phyloP scores from a whole-genome alignment of 2,888 invertebrate genomes.

The Tipula helvola region DNA sequence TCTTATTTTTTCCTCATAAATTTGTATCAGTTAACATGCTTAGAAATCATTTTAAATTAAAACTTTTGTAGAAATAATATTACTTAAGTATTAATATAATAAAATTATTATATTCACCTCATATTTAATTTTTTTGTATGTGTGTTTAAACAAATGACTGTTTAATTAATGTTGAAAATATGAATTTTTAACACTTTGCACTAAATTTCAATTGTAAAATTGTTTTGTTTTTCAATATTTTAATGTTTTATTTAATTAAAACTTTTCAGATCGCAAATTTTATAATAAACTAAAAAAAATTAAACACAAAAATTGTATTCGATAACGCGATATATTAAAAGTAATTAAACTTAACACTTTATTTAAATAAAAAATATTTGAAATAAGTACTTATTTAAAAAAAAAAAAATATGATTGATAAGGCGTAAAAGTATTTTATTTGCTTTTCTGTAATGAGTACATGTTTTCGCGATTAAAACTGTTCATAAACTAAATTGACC shows the following conservation, averaged over 20 bases:
- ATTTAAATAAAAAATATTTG: neutral
- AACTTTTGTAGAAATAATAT: neutral
- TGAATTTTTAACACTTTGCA: neutral
- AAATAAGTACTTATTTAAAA: neutral
- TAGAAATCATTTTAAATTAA: neutral
- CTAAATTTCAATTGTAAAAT: too few relatives aligned
- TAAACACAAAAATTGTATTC: neutral
- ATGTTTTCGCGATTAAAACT: constrained; percentile 6
- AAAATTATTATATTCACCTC: neutral
- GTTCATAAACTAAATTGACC: constrained; percentile 5
- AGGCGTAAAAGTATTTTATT: neutral
- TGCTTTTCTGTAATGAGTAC: neutral
- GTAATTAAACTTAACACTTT: neutral
- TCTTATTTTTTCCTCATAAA: neutral
- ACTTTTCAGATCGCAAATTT: neutral
- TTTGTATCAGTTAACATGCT: neutral
- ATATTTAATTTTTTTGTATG: neutral
- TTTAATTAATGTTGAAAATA: neutral
- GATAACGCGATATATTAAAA: neutral
- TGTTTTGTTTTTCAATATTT: too few relatives aligned
- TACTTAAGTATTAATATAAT: neutral
- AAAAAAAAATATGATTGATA: neutral
- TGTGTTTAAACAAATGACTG: neutral
- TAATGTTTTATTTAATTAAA: neutral
- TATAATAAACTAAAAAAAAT: neutral